A percentile compares a stretch with the other conserved stretches of the same genome.
These are phyloP conservation scores for Sepiola atlantica DNA, from an alignment of 2,888 invertebrate genomes.

Conservation along the genomic window DNA sequence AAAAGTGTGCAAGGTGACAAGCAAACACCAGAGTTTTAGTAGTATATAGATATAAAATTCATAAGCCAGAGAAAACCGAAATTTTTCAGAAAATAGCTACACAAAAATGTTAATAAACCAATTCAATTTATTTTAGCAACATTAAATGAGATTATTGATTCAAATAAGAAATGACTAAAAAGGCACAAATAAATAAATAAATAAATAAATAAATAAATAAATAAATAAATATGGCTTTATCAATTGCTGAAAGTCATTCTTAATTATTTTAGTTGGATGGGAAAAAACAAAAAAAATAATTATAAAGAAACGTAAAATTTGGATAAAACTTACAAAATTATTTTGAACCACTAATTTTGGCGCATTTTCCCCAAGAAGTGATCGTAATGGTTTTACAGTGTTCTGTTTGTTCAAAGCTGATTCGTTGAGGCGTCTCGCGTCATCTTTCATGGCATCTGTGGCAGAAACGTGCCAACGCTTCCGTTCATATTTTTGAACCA, in stretches of 20 bases:
- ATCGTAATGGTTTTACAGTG: constrained; percentile 74
- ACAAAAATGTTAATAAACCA: neutral
- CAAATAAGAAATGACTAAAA: neutral
- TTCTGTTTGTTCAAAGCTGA: constrained; percentile 66
- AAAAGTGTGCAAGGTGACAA: no score
- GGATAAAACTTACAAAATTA: constrained; percentile 57
- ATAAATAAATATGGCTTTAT: neutral
- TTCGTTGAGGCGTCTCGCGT: constrained; percentile 70
- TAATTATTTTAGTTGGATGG: neutral
- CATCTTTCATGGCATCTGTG: constrained; percentile 74
- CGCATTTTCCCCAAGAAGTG: constrained; percentile 72
- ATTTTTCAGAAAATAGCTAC: neutral
- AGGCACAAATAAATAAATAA: neutral
- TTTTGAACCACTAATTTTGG: constrained; percentile 65
- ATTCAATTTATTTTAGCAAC: no score
- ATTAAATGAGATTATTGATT: no score
- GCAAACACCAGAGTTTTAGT: no score
- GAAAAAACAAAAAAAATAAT: neutral
- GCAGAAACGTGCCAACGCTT: constrained; percentile 82
- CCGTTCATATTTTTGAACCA: constrained; percentile 95
- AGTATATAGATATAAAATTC: neutral
- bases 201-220: neutral
- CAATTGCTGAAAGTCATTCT: neutral
- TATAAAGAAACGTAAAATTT: no score
- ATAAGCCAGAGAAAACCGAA: no score